These are phyloP conservation scores for Alouatta palliata DNA, from an alignment of 2,113 vertebrate species.

Conservation along the genomic window DNA sequence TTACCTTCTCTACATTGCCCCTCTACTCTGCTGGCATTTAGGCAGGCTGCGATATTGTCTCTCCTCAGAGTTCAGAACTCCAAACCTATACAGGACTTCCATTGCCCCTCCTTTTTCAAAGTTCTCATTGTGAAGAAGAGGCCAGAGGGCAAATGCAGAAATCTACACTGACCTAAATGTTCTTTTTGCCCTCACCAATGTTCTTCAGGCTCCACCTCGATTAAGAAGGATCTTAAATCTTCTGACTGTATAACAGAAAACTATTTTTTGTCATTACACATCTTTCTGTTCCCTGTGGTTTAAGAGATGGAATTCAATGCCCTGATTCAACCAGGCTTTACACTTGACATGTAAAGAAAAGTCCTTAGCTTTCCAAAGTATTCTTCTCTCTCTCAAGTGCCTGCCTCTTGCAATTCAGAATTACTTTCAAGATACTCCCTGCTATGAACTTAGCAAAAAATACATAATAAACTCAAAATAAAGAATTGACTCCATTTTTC, in stretches of 20 bases:
- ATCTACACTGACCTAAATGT: neutral
- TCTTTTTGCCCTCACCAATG: neutral
- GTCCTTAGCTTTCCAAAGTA: neutral
- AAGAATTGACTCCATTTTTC: neutral
- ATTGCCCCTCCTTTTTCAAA: neutral
- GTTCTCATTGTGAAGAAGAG: neutral
- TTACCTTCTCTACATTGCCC: neutral
- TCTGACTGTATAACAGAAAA: neutral
- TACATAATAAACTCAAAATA: constrained; percentile 11
- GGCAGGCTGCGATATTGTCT: neutral
- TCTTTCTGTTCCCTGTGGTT: neutral
- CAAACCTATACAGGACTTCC: neutral
- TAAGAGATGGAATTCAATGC: neutral
- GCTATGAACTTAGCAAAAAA: neutral
- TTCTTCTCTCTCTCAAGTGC: neutral
- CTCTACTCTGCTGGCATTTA: neutral
- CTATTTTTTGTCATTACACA: neutral
- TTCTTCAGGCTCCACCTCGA: neutral
- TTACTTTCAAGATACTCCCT: constrained; percentile 32
- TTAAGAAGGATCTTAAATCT: neutral
- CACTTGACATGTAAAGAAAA: constrained; percentile 27
- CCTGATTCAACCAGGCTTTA: neutral
- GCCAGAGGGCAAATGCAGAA: neutral
- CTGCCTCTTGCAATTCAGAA: neutral
- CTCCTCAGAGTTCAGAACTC: neutral